phyloP scores from a whole-genome alignment of 1,140 invertebrate genomes.

The Ostrea denselamellosa region DNA sequence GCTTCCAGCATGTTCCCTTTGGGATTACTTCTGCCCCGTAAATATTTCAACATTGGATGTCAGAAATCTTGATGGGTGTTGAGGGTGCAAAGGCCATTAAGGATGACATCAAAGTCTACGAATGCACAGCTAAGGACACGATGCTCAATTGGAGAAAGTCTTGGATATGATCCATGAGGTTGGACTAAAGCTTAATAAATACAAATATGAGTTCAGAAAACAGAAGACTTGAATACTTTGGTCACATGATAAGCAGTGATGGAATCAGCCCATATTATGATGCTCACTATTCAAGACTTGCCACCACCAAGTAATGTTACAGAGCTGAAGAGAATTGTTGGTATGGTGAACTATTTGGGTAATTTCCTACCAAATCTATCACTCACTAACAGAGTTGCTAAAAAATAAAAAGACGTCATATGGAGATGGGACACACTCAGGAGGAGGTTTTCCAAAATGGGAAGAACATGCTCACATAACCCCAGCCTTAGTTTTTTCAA shows the following conservation, averaged over 20 bases:
- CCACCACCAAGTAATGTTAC: too few relatives aligned
- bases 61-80: background rate
- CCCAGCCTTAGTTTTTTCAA: too few relatives aligned
- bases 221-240: constrained; percentile 57
- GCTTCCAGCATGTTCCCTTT: constrained; percentile 39
- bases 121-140: constrained; percentile 43
- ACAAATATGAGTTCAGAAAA: constrained; percentile 78
- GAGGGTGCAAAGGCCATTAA: constrained; percentile 46
- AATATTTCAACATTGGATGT: constrained; percentile 26
- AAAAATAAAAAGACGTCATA: too few relatives aligned
- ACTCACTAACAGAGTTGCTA: too few relatives aligned
- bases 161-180: constrained; percentile 4
- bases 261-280: too few relatives aligned
- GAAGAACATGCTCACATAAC: too few relatives aligned
- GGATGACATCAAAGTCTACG: constrained; percentile 47
- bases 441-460: too few relatives aligned
- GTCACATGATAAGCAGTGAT: constrained; percentile 62
- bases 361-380: too few relatives aligned
- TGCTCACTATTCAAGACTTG: too few relatives aligned
- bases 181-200: constrained; percentile 77
- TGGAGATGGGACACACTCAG: too few relatives aligned
- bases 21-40: constrained; percentile 50
- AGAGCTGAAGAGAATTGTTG: too few relatives aligned
- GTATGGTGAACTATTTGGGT: too few relatives aligned
- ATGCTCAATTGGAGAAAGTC: constrained; percentile 22